Conservation (phyloP, 1,140 invertebrate species). For the Eriosoma lanigerum region DNA sequence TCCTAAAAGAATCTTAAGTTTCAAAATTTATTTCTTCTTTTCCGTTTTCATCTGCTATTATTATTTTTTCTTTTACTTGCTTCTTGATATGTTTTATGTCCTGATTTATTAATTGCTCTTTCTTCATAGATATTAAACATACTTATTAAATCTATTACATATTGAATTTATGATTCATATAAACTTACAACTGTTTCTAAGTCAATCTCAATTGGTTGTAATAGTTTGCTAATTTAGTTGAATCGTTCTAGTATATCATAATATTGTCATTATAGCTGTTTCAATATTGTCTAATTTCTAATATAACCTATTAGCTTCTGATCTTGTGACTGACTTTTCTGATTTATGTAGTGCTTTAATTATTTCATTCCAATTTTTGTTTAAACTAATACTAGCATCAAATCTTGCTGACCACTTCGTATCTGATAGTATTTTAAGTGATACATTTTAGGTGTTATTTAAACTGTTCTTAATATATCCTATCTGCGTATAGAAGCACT, state of each 20-base stretch:
- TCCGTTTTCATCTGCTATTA: neutral
- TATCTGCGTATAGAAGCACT: slow-evolving; percentile 54
- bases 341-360: neutral
- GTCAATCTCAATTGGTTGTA: slow-evolving; percentile 34
- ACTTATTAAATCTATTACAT: slow-evolving; percentile 41
- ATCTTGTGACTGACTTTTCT: slow-evolving; percentile 34
- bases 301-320: slow-evolving; percentile 35
- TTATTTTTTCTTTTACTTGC: neutral
- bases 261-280: slow-evolving; percentile 49
- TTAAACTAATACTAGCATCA: slow-evolving; percentile 52
- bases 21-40: slow-evolving; percentile 22
- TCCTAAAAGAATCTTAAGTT: neutral
- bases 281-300: slow-evolving; percentile 50
- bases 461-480: slow-evolving; percentile 51
- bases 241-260: slow-evolving; percentile 52
- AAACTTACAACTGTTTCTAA: slow-evolving; percentile 27
- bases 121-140: slow-evolving; percentile 46
- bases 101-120: slow-evolving; percentile 44
- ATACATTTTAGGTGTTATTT: slow-evolving; percentile 1
- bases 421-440: slow-evolving; percentile 51
- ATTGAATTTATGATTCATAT: slow-evolving; percentile 50
- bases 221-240: slow-evolving; percentile 44
- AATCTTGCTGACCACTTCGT: slow-evolving; percentile 53
- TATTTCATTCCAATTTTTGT: slow-evolving; percentile 19
- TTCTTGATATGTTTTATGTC: slow-evolving; percentile 9